Conservation (phyloP, 37 sponge, comb jelly and placozoan species). For the Tethya wilhelma region DNA sequence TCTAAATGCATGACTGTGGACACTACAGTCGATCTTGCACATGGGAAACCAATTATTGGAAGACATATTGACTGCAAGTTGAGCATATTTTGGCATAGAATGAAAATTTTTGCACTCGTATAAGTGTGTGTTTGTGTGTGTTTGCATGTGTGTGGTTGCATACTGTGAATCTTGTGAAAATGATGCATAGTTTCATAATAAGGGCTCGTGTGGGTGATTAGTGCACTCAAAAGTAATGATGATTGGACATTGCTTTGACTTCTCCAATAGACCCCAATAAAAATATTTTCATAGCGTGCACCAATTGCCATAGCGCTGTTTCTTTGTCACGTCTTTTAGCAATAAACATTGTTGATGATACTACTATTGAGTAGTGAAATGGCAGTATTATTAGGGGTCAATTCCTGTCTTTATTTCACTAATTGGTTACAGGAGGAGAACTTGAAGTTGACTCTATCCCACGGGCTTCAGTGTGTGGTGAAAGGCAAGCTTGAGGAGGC, state of each 20-base stretch:
- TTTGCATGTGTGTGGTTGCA: not conserved
- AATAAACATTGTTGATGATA: not conserved
- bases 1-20: too few species aligned
- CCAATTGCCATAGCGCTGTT: not conserved
- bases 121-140: not conserved
- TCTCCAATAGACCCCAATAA: too few species aligned
- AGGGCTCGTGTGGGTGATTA: too few species aligned
- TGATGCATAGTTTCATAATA: not conserved
- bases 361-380: not conserved
- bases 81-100: too few species aligned
- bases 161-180: not conserved
- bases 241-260: too few species aligned
- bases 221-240: too few species aligned
- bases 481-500: constrained; percentile 58
- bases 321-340: not conserved
- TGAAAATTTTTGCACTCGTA: not conserved
- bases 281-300: too few species aligned
- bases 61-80: too few species aligned
- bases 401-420: not conserved
- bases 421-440: constrained; percentile 31
- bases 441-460: constrained; percentile 55
- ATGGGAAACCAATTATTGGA: too few species aligned
- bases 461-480: constrained; percentile 65
- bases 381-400: not conserved
- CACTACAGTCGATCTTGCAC: too few species aligned